Evolutionary conservation across 1,140 invertebrate genomes (phyloP).

Genomic region (Sycophaga agraensis): DNA sequence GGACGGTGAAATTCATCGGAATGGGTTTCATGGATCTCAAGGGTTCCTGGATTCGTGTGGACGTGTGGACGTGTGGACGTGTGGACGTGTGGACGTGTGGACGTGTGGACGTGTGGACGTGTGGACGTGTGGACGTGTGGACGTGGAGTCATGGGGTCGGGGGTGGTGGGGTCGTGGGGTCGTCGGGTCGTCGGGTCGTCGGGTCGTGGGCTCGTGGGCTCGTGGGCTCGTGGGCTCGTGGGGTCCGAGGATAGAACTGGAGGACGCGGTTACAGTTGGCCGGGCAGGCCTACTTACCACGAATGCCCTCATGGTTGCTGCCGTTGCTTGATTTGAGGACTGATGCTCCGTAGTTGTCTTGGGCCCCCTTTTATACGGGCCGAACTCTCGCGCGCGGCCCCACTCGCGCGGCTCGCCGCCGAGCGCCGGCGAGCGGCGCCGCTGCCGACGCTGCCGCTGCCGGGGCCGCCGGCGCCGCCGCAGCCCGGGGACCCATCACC

Average conservation of each 20-base stretch:
- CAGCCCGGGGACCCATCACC: constrained; percentile 47
- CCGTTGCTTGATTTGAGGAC: constrained; percentile 59
- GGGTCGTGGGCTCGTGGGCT: no score
- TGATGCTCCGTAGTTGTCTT: constrained; percentile 55
- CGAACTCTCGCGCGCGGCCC: constrained; percentile 40
- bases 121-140: no score
- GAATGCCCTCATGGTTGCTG: constrained; percentile 59
- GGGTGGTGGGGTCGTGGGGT: no score
- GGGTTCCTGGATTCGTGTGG: no score
- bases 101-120: no score
- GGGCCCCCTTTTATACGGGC: constrained; percentile 54
- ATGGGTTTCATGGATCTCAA: no score
- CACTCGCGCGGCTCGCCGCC: constrained; percentile 49
- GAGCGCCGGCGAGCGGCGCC: constrained; percentile 40
- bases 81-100: no score
- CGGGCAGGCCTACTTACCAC: constrained; percentile 49
- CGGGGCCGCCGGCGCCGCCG: no score
- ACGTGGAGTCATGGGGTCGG: no score
- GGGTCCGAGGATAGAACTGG: background rate
- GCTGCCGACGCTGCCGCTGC: constrained; percentile 50
- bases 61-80: no score
- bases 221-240: no score
- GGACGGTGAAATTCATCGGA: constrained; percentile 13
- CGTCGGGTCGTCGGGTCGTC: no score
- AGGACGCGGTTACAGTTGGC: background rate